These are phyloP conservation scores for Drosophila meridiana DNA, from an alignment of 2,888 invertebrate genomes.

Conservation along the genomic window DNA sequence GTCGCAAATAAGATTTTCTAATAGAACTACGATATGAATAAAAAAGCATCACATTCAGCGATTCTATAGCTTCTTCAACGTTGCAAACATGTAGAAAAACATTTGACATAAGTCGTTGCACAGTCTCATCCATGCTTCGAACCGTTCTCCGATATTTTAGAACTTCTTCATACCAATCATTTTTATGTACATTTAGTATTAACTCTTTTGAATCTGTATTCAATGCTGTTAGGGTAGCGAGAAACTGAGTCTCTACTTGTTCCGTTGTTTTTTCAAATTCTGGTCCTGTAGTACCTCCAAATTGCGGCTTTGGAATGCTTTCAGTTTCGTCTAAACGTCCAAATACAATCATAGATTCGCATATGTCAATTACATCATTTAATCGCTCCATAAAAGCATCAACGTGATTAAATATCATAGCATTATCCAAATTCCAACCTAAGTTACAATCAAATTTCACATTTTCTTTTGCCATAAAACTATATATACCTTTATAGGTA, in stretches of 20 bases:
- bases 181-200: constrained; percentile 91
- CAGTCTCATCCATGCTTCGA: too few species aligned
- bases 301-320: constrained; percentile 89
- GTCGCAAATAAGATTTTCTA: constrained; percentile 89
- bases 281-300: constrained; percentile 90
- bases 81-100: constrained; percentile 91
- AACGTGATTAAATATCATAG: too few species aligned
- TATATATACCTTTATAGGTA: constrained; percentile 89
- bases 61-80: constrained; percentile 92
- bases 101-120: too few species aligned
- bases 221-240: constrained; percentile 87
- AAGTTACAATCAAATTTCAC: too few species aligned
- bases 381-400: too few species aligned
- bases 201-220: constrained; percentile 87
- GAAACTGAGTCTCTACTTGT: constrained; percentile 90
- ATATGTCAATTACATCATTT: too few species aligned
- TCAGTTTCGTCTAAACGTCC: constrained; percentile 91
- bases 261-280: constrained; percentile 89
- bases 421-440: too few species aligned
- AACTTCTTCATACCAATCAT: constrained; percentile 88
- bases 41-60: constrained; percentile 91
- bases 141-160: too few species aligned
- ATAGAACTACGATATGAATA: constrained; percentile 91
- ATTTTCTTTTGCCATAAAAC: too few species aligned
- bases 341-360: constrained; percentile 91